phyloP scores from a whole-genome alignment of 2,888 invertebrate species.

The Apotomis betuletana region DNA sequence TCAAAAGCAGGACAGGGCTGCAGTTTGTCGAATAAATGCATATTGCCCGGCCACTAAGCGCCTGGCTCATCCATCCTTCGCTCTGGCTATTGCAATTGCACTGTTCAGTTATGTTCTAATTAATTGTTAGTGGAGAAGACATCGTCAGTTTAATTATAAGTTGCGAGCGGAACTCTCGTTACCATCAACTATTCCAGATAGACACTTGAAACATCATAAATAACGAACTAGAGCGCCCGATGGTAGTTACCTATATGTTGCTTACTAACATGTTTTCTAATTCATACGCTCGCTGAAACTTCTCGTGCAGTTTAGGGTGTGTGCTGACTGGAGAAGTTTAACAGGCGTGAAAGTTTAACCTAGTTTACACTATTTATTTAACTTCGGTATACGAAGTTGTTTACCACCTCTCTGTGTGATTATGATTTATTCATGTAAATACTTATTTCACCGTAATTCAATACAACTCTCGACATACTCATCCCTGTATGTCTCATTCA shows the following conservation, averaged over 20 bases:
- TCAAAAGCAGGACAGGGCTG: conserved; percentile 32
- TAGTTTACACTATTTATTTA: conserved; percentile 33
- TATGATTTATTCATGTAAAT: not conserved
- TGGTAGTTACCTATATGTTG: conserved; percentile 30
- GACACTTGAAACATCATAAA: conserved; percentile 44
- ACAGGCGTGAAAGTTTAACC: conserved; percentile 36
- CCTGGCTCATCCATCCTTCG: conserved; percentile 60
- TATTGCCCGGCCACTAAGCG: conserved; percentile 48
- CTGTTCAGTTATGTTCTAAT: conserved; percentile 65
- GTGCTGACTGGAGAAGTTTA: conserved; percentile 36
- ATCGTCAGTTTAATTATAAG: conserved; percentile 71
- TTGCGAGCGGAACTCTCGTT: conserved; percentile 52
- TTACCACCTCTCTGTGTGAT: not conserved
- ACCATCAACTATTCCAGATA: conserved; percentile 42
- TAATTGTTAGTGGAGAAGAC: conserved; percentile 66
- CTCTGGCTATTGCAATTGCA: conserved; percentile 54
- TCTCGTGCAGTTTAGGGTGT: conserved; percentile 34
- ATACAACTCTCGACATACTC: no score
- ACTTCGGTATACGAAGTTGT: conserved; percentile 13
- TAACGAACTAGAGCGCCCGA: conserved; percentile 35
- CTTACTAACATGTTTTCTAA: conserved; percentile 40
- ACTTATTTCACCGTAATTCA: not conserved
- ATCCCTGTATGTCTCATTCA: no score
- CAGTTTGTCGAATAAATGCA: conserved; percentile 40
- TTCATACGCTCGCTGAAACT: conserved; percentile 37